phyloP scores from a whole-genome alignment of 2,888 invertebrate species.

The Noctua janthe region DNA sequence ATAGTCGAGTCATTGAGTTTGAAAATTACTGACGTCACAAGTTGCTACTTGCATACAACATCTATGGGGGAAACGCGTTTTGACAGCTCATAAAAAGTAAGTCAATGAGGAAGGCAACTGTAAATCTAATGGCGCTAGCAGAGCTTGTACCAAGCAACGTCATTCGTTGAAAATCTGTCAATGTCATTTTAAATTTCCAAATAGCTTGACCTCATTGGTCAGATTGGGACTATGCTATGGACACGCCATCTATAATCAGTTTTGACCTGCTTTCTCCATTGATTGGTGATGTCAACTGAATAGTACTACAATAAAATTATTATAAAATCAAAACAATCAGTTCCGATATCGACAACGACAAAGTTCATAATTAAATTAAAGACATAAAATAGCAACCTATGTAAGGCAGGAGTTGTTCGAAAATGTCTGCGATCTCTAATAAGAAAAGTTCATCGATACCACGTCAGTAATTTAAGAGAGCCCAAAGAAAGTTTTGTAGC shows the following conservation, averaged over 20 bases:
- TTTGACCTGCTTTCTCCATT: too few relatives aligned
- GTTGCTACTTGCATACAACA: background rate
- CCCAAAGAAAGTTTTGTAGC: slow-evolving; percentile 80
- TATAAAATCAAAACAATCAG: background rate
- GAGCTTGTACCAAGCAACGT: too few relatives aligned
- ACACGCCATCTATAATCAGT: too few relatives aligned
- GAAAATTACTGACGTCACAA: background rate
- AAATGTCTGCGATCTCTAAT: slow-evolving; percentile 72
- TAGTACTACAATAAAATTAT: too few relatives aligned
- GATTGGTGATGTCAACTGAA: background rate
- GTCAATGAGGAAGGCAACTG: too few relatives aligned
- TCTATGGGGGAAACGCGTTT: background rate
- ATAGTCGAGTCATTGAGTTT: background rate
- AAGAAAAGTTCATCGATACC: slow-evolving; percentile 81
- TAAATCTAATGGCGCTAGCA: too few relatives aligned
- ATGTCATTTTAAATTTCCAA: too few relatives aligned
- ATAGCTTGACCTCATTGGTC: too few relatives aligned
- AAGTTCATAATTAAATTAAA: slow-evolving; percentile 39
- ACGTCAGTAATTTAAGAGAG: slow-evolving; percentile 83
- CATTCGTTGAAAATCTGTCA: too few relatives aligned
- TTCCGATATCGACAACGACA: slow-evolving; percentile 2
- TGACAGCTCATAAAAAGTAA: background rate
- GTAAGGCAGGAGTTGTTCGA: slow-evolving; percentile 47
- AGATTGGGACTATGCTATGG: too few relatives aligned
- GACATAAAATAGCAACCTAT: slow-evolving; percentile 26